phyloP scores from a whole-genome alignment of 2,888 invertebrate genomes.

The Spodoptera littoralis region DNA sequence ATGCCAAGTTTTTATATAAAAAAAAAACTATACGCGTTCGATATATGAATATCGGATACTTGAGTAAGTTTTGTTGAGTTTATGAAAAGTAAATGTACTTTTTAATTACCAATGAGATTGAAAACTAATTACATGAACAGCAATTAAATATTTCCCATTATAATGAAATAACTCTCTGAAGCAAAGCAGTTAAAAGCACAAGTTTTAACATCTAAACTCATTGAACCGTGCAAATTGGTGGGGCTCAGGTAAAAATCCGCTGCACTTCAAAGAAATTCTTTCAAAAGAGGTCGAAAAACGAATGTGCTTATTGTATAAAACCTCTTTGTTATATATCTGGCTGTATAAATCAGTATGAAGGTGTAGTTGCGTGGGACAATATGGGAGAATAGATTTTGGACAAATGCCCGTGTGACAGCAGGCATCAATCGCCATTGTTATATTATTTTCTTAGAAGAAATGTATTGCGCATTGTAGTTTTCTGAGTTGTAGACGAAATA shows the following conservation, averaged over 20 bases:
- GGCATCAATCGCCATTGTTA: conserved; percentile 37
- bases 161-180: too few species aligned
- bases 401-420: conserved; percentile 45
- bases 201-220: conserved; percentile 34
- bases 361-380: conserved; percentile 47
- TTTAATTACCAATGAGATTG: neutral
- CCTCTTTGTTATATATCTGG: conserved; percentile 40
- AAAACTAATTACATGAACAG: too few species aligned
- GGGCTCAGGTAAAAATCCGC: conserved; percentile 51
- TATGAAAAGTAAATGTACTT: too few species aligned
- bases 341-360: conserved; percentile 45
- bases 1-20: conserved; percentile 14
- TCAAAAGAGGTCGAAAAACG: conserved; percentile 40
- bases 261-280: conserved; percentile 50
- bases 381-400: conserved; percentile 30
- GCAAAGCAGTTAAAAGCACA: too few species aligned
- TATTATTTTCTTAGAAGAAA: conserved; percentile 23
- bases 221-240: conserved; percentile 53
- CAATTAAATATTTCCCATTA: too few species aligned
- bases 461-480: conserved; percentile 5
- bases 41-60: conserved; percentile 1
- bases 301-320: conserved; percentile 43
- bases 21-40: conserved; percentile 23
- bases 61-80: neutral
- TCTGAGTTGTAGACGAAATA: neutral